Evolutionary conservation across 1,140 invertebrate species (phyloP), one percentile per base, ranked within the genome.

Genomic region (Aradophagus sp.): DNA sequence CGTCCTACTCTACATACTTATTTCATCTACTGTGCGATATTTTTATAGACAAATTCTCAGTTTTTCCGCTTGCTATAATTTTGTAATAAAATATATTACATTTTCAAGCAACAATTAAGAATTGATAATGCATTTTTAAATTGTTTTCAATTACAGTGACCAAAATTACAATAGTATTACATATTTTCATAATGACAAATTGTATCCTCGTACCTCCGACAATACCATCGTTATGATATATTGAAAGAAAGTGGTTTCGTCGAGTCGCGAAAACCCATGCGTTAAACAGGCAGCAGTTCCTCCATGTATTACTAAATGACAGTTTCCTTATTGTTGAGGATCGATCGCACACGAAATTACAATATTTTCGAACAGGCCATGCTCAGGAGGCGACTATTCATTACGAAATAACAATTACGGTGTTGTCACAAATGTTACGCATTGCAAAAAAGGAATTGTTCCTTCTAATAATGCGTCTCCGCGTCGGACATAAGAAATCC

Each of bases 391-490:
- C n/a, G n/a, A n/a, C n/a, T n/a, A n/a, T n/a, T n/a, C 13, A 69
- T 72, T 75, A 66, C 41, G 69, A 75, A 59, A 75, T 45, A 45
- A 23, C 65, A 41, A 48, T 42, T 68, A 67, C 35, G 29, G 32
- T 69, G 59, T 79, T 69, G 71, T 74, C 70, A 45, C 12, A 39
- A 32, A 55, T 31, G 47, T 69, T 73, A 76, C 45, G 70, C 67
- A 66, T 69, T 52, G 68, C 32, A 52, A 65, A 39, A 61, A 58
- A 35, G 11, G 8, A 61, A 36, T 56, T 29, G 52, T 62, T 62
- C 47, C 12, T 34, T 47, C 44, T 66, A 67, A 73, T 75, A 71
- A 75, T 68, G 62, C 17, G 32, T 58, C 59, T 29, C 17, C 19
- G 38, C 20, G 44, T 20, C 10, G 6, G 48, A 34, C 13, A 38